phyloP scores from a whole-genome alignment of 1,140 invertebrate genomes.

The Pogonomyrmex californicus region DNA sequence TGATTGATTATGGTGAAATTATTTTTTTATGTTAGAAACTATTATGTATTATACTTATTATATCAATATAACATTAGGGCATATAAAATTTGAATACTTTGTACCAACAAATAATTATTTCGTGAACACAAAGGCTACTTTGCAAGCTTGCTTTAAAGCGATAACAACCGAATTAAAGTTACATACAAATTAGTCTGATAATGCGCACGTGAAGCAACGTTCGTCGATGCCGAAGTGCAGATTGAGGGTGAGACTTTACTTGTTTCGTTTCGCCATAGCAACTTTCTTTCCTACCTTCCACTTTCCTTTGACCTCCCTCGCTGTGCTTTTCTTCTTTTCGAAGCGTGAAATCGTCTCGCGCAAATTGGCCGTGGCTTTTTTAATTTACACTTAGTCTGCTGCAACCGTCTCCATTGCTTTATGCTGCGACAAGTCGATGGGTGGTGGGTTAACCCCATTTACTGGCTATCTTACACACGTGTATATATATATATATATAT shows the following conservation, averaged over 20 bases:
- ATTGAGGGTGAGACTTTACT: not conserved
- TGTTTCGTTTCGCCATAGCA: not conserved
- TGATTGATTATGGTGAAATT: not conserved
- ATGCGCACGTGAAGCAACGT: conserved; percentile 55
- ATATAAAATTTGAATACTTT: conserved; percentile 26
- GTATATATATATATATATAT: conserved; percentile 39
- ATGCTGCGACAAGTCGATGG: conserved; percentile 43
- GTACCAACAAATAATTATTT: conserved; percentile 32
- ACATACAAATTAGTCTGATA: conserved; percentile 46
- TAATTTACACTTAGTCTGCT: conserved; percentile 67
- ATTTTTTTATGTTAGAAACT: not conserved
- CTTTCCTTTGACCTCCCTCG: conserved; percentile 17
- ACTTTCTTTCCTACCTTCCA: conserved; percentile 41
- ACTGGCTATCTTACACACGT: conserved; percentile 25
- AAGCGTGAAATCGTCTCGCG: conserved; percentile 52
- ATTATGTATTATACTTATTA: conserved; percentile 1
- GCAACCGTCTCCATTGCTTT: conserved; percentile 30
- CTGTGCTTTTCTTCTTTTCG: conserved; percentile 33
- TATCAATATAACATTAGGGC: not conserved
- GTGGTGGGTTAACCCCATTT: conserved; percentile 48
- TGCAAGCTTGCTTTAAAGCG: conserved; percentile 33
- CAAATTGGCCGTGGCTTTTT: conserved; percentile 73
- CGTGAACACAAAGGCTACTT: conserved; percentile 7
- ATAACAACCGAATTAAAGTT: conserved; percentile 61
- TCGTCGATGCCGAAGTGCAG: conserved; percentile 27